Conservation (phyloP, 2,797 vertebrate species). For the Crossoptilon crossoptilon region DNA sequence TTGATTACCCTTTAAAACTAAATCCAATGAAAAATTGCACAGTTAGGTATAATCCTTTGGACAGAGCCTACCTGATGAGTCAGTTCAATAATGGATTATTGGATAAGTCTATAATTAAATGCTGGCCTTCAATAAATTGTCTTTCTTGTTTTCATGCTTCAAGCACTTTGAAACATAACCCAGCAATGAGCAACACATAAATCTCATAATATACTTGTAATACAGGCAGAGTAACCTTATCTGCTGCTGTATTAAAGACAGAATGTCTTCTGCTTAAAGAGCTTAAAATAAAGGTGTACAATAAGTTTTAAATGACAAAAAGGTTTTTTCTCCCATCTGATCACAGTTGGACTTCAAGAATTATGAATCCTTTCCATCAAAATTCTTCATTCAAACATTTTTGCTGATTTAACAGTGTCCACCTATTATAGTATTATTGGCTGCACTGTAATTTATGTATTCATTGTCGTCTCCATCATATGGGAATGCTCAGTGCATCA, state of each 20-base stretch:
- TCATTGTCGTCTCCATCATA: background rate
- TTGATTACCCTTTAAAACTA: constrained; percentile 40
- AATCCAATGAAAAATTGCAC: constrained; percentile 46
- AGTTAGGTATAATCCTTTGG: constrained; percentile 34
- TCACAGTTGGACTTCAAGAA: background rate
- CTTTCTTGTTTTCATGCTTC: constrained; percentile 45
- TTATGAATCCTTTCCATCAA: background rate
- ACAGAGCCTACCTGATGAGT: background rate
- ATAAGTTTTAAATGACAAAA: constrained; percentile 7
- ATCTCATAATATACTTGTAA: constrained; percentile 37
- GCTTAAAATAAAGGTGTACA: background rate
- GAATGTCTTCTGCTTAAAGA: background rate
- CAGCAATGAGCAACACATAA: constrained; percentile 23
- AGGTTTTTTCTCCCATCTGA: background rate
- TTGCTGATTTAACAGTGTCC: background rate
- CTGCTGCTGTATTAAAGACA: constrained; percentile 21
- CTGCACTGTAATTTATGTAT: background rate
- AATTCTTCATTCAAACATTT: background rate
- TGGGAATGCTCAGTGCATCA: background rate
- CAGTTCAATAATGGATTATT: constrained; percentile 59
- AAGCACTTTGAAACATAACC: constrained; percentile 50
- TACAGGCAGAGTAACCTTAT: constrained; percentile 25
- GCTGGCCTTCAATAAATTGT: background rate
- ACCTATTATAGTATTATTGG: background rate
- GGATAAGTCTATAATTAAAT: constrained; percentile 55